A percentile compares a stretch with the other conserved stretches of the same genome.
Conservation (phyloP, 2,888 invertebrate species). For the Patella depressa region DNA sequence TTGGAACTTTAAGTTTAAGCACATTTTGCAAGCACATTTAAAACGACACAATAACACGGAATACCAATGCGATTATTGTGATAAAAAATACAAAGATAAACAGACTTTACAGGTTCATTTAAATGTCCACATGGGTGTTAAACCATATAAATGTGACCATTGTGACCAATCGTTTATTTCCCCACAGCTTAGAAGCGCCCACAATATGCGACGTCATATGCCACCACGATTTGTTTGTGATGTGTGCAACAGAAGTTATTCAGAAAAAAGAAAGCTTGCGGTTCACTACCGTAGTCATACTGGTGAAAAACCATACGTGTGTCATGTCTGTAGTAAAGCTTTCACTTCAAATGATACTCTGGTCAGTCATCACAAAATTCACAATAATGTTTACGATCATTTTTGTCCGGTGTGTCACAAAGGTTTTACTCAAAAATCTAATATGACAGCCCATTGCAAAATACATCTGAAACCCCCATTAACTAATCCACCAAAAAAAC, state of each 20-base stretch:
- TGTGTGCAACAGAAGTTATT: background rate
- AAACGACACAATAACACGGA: background rate
- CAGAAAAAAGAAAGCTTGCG: background rate
- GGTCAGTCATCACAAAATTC: background rate
- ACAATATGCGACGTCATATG: background rate
- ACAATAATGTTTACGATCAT: background rate
- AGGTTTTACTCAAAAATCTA: background rate
- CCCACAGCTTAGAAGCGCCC: background rate
- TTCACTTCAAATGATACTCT: background rate
- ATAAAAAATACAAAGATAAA: background rate
- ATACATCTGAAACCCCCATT: background rate
- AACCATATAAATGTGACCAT: background rate
- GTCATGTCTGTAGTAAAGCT: background rate
- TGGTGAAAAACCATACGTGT: conserved; percentile 1
- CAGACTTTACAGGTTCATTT: background rate
- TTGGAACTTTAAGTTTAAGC: background rate
- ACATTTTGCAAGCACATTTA: background rate
- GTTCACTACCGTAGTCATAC: background rate
- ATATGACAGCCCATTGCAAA: background rate
- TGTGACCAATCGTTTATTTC: background rate
- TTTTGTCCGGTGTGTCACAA: background rate
- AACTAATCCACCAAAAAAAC: too few relatives aligned
- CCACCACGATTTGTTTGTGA: background rate
- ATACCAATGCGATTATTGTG: background rate
- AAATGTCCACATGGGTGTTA: background rate